Evolutionary conservation across 2,888 invertebrate genomes (phyloP).

Genomic region (Ochropacha duplaris): DNA sequence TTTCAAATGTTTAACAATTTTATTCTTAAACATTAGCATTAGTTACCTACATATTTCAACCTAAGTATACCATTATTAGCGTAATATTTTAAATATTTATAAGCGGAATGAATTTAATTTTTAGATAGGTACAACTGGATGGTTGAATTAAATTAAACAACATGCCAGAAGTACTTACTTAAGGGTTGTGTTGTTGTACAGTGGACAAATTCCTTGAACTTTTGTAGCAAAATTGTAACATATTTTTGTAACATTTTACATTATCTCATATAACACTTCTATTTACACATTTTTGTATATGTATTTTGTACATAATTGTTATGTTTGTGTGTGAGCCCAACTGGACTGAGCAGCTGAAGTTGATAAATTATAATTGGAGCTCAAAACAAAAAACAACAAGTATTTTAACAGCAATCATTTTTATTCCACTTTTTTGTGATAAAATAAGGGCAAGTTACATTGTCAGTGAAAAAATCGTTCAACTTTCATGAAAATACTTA

Average conservation of each 20-base stretch:
- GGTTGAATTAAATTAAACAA: constrained; percentile 2
- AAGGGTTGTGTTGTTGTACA: not conserved
- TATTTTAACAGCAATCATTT: not conserved
- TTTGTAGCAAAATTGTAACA: constrained; percentile 1
- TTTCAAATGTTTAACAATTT: too few species aligned
- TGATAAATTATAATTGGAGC: too few species aligned
- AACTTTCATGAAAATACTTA: constrained; percentile 49
- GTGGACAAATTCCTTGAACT: constrained; percentile 1
- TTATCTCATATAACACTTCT: not conserved
- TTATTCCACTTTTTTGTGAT: not conserved
- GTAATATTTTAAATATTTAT: not conserved
- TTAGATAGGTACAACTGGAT: not conserved
- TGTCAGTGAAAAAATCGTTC: constrained; percentile 34
- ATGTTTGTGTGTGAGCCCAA: too few species aligned
- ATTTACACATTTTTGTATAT: too few species aligned
- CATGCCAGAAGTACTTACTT: not conserved
- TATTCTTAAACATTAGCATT: too few species aligned
- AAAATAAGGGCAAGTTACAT: constrained; percentile 42
- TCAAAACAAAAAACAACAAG: too few species aligned
- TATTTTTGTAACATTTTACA: not conserved
- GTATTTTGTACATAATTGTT: too few species aligned
- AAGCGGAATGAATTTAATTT: not conserved
- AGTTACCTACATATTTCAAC: too few species aligned
- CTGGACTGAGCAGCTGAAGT: too few species aligned
- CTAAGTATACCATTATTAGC: not conserved